These are phyloP conservation scores for Eclectus roratus DNA, from an alignment of 2,113 vertebrate species.

Conservation along the genomic window DNA sequence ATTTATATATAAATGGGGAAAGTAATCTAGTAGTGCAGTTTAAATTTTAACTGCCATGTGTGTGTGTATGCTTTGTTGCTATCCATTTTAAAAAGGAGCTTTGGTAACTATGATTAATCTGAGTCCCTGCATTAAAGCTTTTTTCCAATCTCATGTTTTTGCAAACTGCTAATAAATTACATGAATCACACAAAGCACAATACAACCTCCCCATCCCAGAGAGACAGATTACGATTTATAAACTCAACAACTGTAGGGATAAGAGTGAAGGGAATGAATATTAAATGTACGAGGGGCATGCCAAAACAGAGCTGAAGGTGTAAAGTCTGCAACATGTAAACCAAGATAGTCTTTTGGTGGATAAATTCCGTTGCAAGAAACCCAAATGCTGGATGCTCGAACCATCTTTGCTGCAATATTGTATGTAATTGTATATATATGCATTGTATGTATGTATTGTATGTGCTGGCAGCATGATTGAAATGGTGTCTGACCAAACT, in stretches of 20 bases:
- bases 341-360: neutral
- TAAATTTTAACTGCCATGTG: conserved; percentile 8
- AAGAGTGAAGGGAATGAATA: conserved; percentile 5
- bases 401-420: neutral
- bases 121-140: neutral
- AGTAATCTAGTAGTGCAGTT: conserved; percentile 11
- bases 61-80: neutral
- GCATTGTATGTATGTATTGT: no score
- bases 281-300: neutral
- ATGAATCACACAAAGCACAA: neutral
- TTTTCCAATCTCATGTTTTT: neutral
- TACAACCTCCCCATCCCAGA: neutral
- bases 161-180: neutral
- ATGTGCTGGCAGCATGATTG: neutral
- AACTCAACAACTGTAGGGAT: neutral
- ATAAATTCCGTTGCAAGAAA: neutral
- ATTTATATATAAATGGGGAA: conserved; percentile 52
- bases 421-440: neutral
- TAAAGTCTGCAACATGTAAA: neutral
- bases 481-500: neutral
- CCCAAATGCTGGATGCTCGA: neutral
- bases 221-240: conserved; percentile 37
- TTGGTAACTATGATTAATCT: conserved; percentile 24
- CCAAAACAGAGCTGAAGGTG: neutral
- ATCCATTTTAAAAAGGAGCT: neutral